Base-by-base conservation (phyloP, 2,888 invertebrate genomes). In the Andricus curvator region DNA sequence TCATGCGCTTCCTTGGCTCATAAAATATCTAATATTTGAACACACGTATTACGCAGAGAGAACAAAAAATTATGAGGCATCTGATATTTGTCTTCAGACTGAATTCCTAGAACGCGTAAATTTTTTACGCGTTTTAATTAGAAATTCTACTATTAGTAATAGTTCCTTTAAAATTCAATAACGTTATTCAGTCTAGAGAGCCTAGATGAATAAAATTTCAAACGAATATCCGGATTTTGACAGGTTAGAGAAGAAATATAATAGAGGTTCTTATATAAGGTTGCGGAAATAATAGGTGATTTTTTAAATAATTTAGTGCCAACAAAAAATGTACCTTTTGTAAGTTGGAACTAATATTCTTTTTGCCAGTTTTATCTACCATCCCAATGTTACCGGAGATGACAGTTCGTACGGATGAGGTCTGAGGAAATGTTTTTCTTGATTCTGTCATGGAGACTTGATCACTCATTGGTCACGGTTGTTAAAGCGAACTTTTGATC, bases 371-470 rank as follows among this genome's bases (percentile, higher is more conserved):
- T 51, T 56, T 56, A 74, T 74, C 74, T 4, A 74, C 33, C 56
- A 74, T 74, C 33, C 29, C 33, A 74, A 25, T 20, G 51, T 74
- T 74, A 56, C 74, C 74, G 33, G 74, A 74, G 51, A 74, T 56
- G 56, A 74, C 74, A 56, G 48, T 74, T 56, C 33, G 51, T 56
- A 51, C 56, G 56, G 74, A 74, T 56, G 74, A 51, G 33, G 74
- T 56, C 74, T 74, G 56, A 56, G 74, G 74, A 74, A 74, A 56
- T n/a, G 74, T 74, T 74, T 74, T 74, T 74, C 56, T 56, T 33
- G 33, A 74, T 56, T 74, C 51, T 56, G 74, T 56, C 33, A 56
- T 74, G 33, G 74, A 74, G 33, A 56, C 33, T 74, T 51, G 74
- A 74, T 74, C 56, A 74, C 74, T 74, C 74, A 74, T 56, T n/a